Base-by-base conservation (phyloP, 2,888 invertebrate genomes). In the Bombylius discolor region DNA sequence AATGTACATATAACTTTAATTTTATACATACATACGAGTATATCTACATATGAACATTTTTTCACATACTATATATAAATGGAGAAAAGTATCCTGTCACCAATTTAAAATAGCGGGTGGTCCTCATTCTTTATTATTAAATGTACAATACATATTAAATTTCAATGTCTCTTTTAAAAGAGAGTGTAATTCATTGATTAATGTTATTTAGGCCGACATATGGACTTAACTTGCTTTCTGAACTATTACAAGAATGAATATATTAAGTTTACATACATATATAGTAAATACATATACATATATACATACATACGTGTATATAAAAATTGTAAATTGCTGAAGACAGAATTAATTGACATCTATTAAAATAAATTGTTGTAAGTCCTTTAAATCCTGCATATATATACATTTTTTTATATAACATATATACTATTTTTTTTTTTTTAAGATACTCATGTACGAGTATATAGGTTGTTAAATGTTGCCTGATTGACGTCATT, bases 361-460 rank as follows among this genome's bases (percentile, higher is more conserved):
- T 53, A 53, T 53, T 53, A 53, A 53, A 53, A 53, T 53, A 53
- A 53, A 53, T 53, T 53, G 48, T 48, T 53, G 42, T 53, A 48
- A 53, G 48, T 36, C 42, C 53, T 53, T 32, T 33, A 32, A 53
- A 36, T 53, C 34, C 53, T 11, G 11, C 23, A 23, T 23, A 23
- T 23, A 23, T 42, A 11, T 5, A 42, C 5, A 5, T 42, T 11
- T 11, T 42, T 42, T 42, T 42, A 1, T 42, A 8, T 42, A 11
- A 42, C 39, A 42, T 42, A 42, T 42, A 11, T 11, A 42, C 39
- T 36, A 2, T 36, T 42, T 42, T 42, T 42, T 4, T 11, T 4
- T 42, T 42, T 42, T 11, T 42, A 11, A 42, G 4, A 42, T 42
- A 42, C 39, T 11, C 11, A 5, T 42, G 12, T 11, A 42, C 9